Percentiles rank a stretch among this genome's conserved stretches.
These are phyloP conservation scores for Paradisaea rubra DNA, from an alignment of 2,113 vertebrate genomes.

Conservation along the genomic window DNA sequence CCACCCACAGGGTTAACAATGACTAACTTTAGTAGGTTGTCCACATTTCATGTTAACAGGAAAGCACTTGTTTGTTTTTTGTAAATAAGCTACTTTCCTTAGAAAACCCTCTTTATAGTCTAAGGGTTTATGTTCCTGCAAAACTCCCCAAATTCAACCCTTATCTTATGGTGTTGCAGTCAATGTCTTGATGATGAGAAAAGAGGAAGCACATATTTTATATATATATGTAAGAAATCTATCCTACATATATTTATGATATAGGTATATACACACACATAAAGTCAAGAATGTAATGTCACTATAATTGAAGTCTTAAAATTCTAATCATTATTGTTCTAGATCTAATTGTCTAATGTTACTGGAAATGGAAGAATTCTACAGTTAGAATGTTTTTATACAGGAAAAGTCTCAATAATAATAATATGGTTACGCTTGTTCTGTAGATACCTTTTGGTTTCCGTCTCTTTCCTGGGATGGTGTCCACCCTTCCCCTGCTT, in stretches of 20 bases:
- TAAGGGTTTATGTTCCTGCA: neutral
- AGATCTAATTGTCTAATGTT: neutral
- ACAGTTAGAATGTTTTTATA: neutral
- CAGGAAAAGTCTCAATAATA: neutral
- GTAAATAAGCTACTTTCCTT: neutral
- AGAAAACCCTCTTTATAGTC: neutral
- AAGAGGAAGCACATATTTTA: neutral
- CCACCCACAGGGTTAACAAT: neutral
- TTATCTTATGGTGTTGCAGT: neutral
- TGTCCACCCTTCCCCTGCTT: neutral
- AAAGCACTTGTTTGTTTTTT: neutral
- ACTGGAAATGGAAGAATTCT: neutral
- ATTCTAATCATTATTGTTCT: neutral
- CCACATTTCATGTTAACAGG: neutral
- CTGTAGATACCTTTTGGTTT: neutral
- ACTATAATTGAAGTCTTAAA: neutral
- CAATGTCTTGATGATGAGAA: neutral
- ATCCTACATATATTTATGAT: neutral
- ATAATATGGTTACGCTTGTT: neutral
- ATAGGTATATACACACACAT: neutral
- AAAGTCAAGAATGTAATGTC: neutral
- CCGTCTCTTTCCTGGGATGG: neutral
- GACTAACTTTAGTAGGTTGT: fast-evolving
- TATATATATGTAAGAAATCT: neutral
- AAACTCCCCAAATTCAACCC: neutral